Conservation (phyloP, 2,888 invertebrate genomes). For the Altica lythri region DNA sequence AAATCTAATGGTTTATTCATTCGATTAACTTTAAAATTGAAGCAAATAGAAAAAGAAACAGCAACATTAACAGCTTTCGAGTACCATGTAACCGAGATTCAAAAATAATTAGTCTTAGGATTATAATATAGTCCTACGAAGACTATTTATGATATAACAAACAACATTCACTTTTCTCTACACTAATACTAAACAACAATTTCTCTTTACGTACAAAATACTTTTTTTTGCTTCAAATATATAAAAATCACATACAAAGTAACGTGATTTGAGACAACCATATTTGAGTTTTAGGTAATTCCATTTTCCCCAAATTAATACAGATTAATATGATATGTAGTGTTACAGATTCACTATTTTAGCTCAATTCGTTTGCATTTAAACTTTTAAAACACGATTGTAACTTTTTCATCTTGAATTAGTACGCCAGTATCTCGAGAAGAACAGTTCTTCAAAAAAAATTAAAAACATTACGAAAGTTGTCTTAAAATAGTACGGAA, state of each 20-base stretch:
- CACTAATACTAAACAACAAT: constrained; percentile 41
- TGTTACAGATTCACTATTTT: too few relatives aligned
- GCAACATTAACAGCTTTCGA: constrained; percentile 30
- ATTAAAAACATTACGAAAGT: too few relatives aligned
- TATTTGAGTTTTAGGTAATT: constrained; percentile 6
- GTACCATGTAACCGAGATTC: constrained; percentile 44
- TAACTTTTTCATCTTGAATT: too few relatives aligned
- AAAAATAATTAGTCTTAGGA: constrained; percentile 34
- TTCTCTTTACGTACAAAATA: constrained; percentile 45
- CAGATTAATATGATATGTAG: too few relatives aligned
- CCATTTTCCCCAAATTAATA: constrained; percentile 7
- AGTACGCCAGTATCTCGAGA: too few relatives aligned
- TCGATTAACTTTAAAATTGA: too few relatives aligned
- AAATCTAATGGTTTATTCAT: too few relatives aligned
- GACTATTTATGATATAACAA: constrained; percentile 19
- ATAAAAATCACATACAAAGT: constrained; percentile 41
- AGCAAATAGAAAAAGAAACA: constrained; percentile 32
- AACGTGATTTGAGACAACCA: constrained; percentile 21
- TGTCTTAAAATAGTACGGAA: too few relatives aligned
- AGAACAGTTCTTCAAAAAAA: too few relatives aligned
- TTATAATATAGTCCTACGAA: constrained; percentile 27
- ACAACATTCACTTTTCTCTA: constrained; percentile 26
- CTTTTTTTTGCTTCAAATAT: constrained; percentile 37
- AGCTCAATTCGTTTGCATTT: too few relatives aligned
- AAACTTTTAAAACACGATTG: too few relatives aligned